phyloP scores from a whole-genome alignment of 2,888 invertebrate species.

The Euphydryas editha region DNA sequence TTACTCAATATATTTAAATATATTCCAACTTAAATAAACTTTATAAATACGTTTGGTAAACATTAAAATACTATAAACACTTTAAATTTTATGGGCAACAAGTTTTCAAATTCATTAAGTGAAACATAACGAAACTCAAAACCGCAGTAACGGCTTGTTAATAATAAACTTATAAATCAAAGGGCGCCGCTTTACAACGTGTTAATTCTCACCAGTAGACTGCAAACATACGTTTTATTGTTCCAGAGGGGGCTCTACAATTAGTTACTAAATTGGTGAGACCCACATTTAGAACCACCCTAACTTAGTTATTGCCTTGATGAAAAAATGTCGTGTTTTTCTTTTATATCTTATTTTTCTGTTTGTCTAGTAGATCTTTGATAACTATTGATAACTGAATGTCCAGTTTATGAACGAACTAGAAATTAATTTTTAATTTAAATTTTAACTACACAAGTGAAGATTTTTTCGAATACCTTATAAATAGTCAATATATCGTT shows the following conservation, averaged over 20 bases:
- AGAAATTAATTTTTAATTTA: no score
- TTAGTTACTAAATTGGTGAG: constrained; percentile 26
- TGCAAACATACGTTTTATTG: constrained; percentile 49
- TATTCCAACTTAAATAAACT: neutral
- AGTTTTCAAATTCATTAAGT: constrained; percentile 22
- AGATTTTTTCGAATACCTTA: no score
- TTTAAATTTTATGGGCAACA: constrained; percentile 1
- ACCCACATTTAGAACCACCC: constrained; percentile 15
- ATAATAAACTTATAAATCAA: constrained; percentile 60
- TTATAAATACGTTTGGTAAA: neutral
- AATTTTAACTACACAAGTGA: no score
- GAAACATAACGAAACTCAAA: constrained; percentile 22
- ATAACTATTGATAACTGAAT: neutral
- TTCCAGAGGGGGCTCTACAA: constrained; percentile 34
- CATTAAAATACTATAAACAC: constrained; percentile 14
- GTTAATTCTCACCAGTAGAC: constrained; percentile 51
- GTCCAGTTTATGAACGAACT: no score
- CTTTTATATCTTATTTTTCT: neutral
- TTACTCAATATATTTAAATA: neutral
- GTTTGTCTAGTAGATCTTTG: neutral
- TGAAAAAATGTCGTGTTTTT: constrained; percentile 4
- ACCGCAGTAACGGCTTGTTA: constrained; percentile 43
- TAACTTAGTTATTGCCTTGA: constrained; percentile 5
- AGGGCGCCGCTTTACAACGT: constrained; percentile 55
- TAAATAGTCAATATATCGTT: no score